phyloP scores from a whole-genome alignment of 2,113 vertebrate species.

The Epinephelus fuscoguttatus region DNA sequence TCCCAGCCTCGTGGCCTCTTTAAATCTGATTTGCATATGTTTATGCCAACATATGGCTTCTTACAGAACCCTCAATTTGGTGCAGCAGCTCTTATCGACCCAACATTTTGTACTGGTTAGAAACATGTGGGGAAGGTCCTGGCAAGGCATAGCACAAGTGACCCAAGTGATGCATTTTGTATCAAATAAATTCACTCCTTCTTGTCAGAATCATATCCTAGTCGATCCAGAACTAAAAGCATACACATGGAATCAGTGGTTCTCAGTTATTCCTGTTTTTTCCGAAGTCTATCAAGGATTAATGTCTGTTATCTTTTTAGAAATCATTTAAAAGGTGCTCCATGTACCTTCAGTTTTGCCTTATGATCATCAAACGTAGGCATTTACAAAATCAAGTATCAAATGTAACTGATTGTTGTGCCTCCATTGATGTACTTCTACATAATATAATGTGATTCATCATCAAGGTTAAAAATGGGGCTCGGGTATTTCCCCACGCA shows the following conservation, averaged over 20 bases:
- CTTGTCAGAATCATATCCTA: not conserved
- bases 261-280: too few species aligned
- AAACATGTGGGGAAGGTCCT: not conserved
- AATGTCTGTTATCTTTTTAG: too few species aligned
- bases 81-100: not conserved
- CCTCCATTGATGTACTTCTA: too few species aligned
- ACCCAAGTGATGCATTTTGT: not conserved
- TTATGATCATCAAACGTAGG: too few species aligned
- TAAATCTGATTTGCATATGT: slow-evolving; percentile 31
- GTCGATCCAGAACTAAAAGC: not conserved
- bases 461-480: not conserved
- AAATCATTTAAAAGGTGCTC: too few species aligned
- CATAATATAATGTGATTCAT: not conserved
- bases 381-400: too few species aligned
- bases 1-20: slow-evolving; percentile 3
- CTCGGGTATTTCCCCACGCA: not conserved
- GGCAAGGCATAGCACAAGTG: not conserved
- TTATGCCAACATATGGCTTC: slow-evolving; percentile 23
- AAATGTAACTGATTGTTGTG: too few species aligned
- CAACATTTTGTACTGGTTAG: not conserved
- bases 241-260: too few species aligned
- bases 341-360: too few species aligned
- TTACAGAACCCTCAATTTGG: not conserved
- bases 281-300: too few species aligned
- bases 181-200: too few species aligned